Percentiles rank a stretch among this genome's conserved stretches.
Evolutionary conservation across 2,888 invertebrate genomes (phyloP).

Genomic region (Blomia tropicalis): DNA sequence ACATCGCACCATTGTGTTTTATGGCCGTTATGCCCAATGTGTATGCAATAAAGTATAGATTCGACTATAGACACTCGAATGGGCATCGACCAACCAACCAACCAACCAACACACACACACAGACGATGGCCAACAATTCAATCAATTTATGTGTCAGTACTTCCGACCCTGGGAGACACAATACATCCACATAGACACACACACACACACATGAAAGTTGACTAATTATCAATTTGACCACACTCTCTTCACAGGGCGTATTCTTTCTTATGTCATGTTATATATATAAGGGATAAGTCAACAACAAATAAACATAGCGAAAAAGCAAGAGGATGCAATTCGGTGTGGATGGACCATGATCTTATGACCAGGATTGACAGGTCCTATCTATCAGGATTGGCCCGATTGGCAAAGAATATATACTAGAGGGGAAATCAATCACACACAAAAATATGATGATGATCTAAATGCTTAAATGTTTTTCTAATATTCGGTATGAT

Average conservation of each 20-base stretch:
- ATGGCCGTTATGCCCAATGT: constrained; percentile 2
- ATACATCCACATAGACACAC: not conserved
- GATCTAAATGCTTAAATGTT: not conserved
- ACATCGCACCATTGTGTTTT: constrained; percentile 15
- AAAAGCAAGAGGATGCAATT: not conserved
- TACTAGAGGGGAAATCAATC: not conserved
- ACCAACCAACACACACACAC: not conserved
- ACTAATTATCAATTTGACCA: constrained; percentile 10
- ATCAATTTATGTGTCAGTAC: constrained; percentile 13
- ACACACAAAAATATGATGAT: not conserved
- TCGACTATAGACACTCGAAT: not conserved
- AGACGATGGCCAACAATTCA: not conserved
- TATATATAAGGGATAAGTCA: not conserved
- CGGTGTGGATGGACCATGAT: too few relatives aligned
- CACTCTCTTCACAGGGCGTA: not conserved
- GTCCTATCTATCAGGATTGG: constrained; percentile 6
- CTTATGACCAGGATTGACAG: too few relatives aligned
- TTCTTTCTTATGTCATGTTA: not conserved
- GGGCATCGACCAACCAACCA: too few relatives aligned
- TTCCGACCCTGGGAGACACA: not conserved
- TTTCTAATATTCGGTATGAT: too few relatives aligned
- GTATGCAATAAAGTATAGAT: not conserved
- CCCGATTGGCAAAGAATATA: not conserved
- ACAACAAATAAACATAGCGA: not conserved
- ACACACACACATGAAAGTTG: not conserved